Evolutionary conservation across 2,888 invertebrate genomes (phyloP).

Genomic region (Monoplex corrugatus): DNA sequence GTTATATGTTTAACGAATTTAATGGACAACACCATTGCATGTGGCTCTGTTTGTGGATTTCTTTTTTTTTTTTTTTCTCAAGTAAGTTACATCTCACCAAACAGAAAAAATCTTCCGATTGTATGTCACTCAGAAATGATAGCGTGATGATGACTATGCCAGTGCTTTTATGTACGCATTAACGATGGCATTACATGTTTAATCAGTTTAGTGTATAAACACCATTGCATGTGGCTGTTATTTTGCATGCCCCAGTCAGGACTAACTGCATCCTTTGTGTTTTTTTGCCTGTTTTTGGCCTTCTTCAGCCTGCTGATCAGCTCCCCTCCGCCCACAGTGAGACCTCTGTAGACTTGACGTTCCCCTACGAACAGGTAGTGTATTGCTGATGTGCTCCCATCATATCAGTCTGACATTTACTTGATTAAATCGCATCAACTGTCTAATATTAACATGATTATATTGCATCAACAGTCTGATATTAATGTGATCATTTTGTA

Average conservation of each 20-base stretch:
- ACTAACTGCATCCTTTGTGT: conserved; percentile 48
- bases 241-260: background rate
- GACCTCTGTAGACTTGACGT: conserved; percentile 39
- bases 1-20: too few relatives aligned
- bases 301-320: conserved; percentile 16
- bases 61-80: too few relatives aligned
- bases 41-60: too few relatives aligned
- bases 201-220: background rate
- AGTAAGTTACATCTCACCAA: too few relatives aligned
- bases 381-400: background rate
- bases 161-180: background rate
- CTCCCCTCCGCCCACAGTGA: conserved; percentile 11
- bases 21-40: too few relatives aligned
- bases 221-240: background rate
- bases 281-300: conserved; percentile 32
- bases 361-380: conserved; percentile 48
- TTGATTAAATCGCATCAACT: too few relatives aligned
- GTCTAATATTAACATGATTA: too few relatives aligned
- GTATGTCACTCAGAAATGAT: too few relatives aligned
- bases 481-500: too few relatives aligned
- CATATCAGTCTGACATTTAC: too few relatives aligned
- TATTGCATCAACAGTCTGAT: too few relatives aligned
- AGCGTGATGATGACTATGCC: background rate
- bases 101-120: too few relatives aligned
- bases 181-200: background rate